Conservation (phyloP, 2,888 invertebrate genomes). For the Terebella lapidaria region DNA sequence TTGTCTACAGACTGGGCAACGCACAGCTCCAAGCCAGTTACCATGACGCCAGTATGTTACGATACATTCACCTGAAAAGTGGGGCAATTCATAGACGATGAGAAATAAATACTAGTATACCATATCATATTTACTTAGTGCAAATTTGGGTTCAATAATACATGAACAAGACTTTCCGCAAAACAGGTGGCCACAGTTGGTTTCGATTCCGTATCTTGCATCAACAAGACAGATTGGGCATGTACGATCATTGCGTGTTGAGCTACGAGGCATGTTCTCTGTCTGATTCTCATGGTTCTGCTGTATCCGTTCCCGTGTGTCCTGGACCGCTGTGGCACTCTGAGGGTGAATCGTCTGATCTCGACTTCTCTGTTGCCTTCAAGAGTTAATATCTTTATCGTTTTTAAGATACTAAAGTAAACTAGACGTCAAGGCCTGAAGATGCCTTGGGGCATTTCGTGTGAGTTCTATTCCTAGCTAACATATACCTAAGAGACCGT, state of each 20-base stretch:
- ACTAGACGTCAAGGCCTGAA: too few relatives aligned
- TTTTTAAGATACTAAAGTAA: too few relatives aligned
- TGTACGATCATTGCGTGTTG: slow-evolving; percentile 9
- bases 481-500: too few relatives aligned
- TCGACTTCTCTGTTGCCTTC: slow-evolving; percentile 1
- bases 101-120: too few relatives aligned
- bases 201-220: slow-evolving; percentile 53
- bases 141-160: too few relatives aligned
- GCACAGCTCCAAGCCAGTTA: slow-evolving; percentile 48
- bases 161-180: slow-evolving; percentile 51
- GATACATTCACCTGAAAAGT: slow-evolving; percentile 52
- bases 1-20: slow-evolving; percentile 54
- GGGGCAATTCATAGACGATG: too few relatives aligned
- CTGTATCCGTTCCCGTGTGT: background rate
- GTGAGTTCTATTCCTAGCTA: too few relatives aligned
- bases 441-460: too few relatives aligned
- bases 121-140: too few relatives aligned
- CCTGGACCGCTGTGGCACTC: slow-evolving; percentile 4
- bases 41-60: slow-evolving; percentile 55
- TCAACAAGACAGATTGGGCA: slow-evolving; percentile 57
- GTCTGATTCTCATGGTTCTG: background rate
- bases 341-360: background rate
- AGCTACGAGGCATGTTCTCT: background rate
- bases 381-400: too few relatives aligned
- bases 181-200: slow-evolving; percentile 58